Evolutionary conservation across 2,113 vertebrate species (phyloP).

Genomic region (Clarias gariepinus): DNA sequence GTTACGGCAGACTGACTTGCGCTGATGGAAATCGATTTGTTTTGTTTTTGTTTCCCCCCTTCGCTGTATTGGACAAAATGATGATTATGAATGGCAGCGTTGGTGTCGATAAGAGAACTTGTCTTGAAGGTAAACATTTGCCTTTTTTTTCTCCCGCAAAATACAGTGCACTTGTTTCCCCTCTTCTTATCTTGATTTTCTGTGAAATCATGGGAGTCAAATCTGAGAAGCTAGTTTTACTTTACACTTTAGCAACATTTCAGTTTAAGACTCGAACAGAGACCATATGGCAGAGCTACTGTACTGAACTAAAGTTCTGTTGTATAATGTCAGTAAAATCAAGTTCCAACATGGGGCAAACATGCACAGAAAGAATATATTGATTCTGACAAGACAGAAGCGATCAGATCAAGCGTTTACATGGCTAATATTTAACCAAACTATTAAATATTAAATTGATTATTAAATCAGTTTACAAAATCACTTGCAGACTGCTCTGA

Average conservation of each 20-base stretch:
- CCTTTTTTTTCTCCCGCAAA: slow-evolving; percentile 16
- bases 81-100: slow-evolving; percentile 62
- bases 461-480: no score
- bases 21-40: slow-evolving; percentile 82
- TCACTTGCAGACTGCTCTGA: no score
- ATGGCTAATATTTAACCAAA: no score
- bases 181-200: background rate
- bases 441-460: no score
- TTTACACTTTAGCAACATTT: background rate
- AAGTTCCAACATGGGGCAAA: background rate
- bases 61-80: slow-evolving; percentile 33
- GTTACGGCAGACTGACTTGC: slow-evolving; percentile 70
- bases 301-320: background rate
- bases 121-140: slow-evolving; percentile 57
- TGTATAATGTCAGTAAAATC: no score
- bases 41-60: slow-evolving; percentile 63
- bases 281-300: background rate
- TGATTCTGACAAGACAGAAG: no score
- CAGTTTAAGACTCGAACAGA: background rate
- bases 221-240: background rate
- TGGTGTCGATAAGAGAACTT: slow-evolving; percentile 59
- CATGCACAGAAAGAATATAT: no score
- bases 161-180: background rate
- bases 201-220: background rate
- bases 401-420: no score